Base-by-base conservation (phyloP, 1,140 invertebrate genomes). In the Macrobrachium rosenbergii region DNA sequence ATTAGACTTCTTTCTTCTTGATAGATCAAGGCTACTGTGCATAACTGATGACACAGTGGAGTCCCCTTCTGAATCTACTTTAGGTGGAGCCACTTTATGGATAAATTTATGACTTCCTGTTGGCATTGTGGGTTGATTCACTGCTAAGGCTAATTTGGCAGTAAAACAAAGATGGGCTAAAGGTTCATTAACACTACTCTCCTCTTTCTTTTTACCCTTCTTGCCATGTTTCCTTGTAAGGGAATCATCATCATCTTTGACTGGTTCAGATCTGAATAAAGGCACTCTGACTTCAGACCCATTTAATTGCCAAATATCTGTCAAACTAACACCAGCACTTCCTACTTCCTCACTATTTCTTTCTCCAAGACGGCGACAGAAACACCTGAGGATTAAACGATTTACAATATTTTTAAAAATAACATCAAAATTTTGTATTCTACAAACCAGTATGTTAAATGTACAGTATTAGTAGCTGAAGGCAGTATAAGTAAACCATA, bases 301-400 rank as follows among this genome's bases (percentile, higher is more conserved):
- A 76, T 81, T 87, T 7, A 80, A 78, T 64, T 87, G 64, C 84
- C 84, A 87, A 52, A 87, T 62, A 19, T 87, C 84, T 78, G 73
- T 43, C 52, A 87, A 52, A 58, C 78, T 87, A 52, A 87, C 62
- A 59, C 78, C 73, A 6, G 84, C 78, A 63, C 84, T 87, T 67
- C 84, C 84, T 8, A 87, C 84, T 23, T 87, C 84, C 17, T 81
- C 84, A 63, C 79, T 87, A 17, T 87, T 78, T 63, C 78, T 58
- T 37, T 87, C 84, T 21, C 84, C 84, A 64, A 87, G 69, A 10
- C 84, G 84, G n/a, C 84, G 84, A 87, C 84, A 87, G 21, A 87
- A 67, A 76, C 77, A 80, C 43, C 84, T 87, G 69, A 17, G 37
- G 52, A 10, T 67, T 28, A 81, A 64, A 37, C 8, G 69, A 63